A percentile compares a stretch with the other conserved stretches of the same genome.
Evolutionary conservation across 2,888 invertebrate species (phyloP).

Genomic region (Lamellibrachia columna): DNA sequence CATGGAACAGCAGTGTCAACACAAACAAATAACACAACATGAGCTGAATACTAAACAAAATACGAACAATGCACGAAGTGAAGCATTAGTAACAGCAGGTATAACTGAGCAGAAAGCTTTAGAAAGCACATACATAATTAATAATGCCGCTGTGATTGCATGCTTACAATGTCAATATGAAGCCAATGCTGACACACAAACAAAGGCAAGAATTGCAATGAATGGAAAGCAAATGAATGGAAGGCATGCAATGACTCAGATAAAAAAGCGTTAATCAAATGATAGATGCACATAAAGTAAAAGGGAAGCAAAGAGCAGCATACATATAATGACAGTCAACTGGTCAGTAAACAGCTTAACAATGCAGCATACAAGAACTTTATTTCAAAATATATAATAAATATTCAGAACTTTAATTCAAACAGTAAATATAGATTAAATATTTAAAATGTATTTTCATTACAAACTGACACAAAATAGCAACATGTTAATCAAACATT

Average conservation of each 20-base stretch:
- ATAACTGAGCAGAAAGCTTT: not conserved
- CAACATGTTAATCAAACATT: not conserved
- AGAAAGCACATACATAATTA: not conserved
- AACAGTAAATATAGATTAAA: not conserved
- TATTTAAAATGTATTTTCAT: not conserved
- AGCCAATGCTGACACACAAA: not conserved
- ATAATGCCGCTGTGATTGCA: not conserved
- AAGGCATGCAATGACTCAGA: not conserved
- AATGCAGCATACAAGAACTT: conserved; percentile 16
- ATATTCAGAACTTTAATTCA: not conserved
- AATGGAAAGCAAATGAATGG: not conserved
- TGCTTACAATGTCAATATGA: not conserved
- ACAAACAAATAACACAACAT: not conserved
- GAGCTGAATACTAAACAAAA: not conserved
- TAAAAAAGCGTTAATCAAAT: not conserved
- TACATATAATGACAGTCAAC: not conserved
- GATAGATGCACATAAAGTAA: not conserved
- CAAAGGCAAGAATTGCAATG: not conserved
- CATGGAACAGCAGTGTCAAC: not conserved
- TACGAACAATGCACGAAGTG: not conserved
- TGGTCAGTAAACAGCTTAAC: not conserved
- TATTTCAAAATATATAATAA: not conserved
- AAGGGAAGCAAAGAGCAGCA: not conserved
- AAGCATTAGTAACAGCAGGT: not conserved
- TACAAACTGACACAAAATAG: not conserved